Evolutionary conservation across 2,888 invertebrate species (phyloP).

Genomic region (Eupeodes luniger): DNA sequence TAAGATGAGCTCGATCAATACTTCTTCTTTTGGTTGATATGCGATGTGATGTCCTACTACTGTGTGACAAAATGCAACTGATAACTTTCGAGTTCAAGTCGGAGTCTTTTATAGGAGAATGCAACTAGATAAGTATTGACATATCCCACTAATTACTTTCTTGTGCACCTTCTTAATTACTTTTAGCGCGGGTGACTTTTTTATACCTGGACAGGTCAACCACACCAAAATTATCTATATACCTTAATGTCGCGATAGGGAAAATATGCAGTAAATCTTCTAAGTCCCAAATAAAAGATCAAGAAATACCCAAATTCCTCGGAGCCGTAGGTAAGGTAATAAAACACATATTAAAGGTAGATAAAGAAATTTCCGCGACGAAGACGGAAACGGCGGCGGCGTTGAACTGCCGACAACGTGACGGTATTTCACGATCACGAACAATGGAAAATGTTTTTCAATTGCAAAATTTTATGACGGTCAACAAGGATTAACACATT

Average conservation of each 20-base stretch:
- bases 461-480: slow-evolving; percentile 43
- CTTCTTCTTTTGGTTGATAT: background rate
- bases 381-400: no score
- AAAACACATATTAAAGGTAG: slow-evolving; percentile 53
- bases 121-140: background rate
- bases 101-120: slow-evolving; percentile 44
- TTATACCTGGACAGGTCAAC: slow-evolving; percentile 41
- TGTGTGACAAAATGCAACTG: slow-evolving; percentile 37
- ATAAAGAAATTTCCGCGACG: slow-evolving; percentile 30
- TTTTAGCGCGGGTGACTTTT: background rate
- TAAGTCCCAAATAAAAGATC: background rate
- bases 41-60: slow-evolving; percentile 17
- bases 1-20: slow-evolving; percentile 48
- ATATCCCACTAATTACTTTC: slow-evolving; percentile 59
- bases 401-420: background rate
- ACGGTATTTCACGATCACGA: slow-evolving; percentile 15
- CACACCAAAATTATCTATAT: background rate
- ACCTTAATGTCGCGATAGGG: slow-evolving; percentile 41
- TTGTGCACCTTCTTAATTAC: slow-evolving; percentile 16
- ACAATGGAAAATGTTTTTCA: slow-evolving; percentile 45
- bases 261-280: slow-evolving; percentile 43
- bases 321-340: slow-evolving; percentile 14
- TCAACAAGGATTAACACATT: slow-evolving; percentile 32
- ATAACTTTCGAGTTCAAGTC: slow-evolving; percentile 14
- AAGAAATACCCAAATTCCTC: slow-evolving; percentile 47